A percentile compares a stretch with the other conserved stretches of the same genome.
These are phyloP conservation scores for Panulirus ornatus DNA, from an alignment of 1,140 invertebrate species.

Conservation along the genomic window DNA sequence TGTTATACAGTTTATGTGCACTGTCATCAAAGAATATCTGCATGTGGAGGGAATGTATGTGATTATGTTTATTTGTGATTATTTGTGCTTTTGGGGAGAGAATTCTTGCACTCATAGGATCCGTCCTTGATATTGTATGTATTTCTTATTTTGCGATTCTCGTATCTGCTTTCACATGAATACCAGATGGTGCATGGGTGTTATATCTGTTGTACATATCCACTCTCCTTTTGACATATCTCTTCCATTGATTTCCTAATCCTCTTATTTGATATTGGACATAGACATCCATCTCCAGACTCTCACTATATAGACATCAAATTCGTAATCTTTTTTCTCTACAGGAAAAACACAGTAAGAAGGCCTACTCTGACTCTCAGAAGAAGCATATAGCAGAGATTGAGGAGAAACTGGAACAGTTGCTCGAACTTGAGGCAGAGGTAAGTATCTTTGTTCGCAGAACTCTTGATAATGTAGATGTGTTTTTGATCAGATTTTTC, in stretches of 20 bases:
- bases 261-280: no score
- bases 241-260: not conserved
- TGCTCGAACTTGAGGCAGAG: constrained; percentile 18
- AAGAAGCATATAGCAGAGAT: not conserved
- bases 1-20: not conserved
- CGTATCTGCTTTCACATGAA: not conserved
- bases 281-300: no score
- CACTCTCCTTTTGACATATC: not conserved
- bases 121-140: no score
- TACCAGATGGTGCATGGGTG: not conserved
- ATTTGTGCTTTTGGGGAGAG: no score
- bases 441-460: not conserved
- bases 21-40: not conserved
- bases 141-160: not conserved
- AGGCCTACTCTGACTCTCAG: not conserved
- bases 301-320: not conserved
- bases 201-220: not conserved
- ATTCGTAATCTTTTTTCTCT: not conserved
- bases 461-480: no score
- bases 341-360: not conserved
- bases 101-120: no score
- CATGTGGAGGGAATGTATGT: not conserved
- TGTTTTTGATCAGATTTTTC: no score
- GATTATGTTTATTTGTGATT: no score
- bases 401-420: constrained; percentile 19